A percentile compares a stretch with the other conserved stretches of the same genome.
Conservation (phyloP, 1,140 invertebrate species). For the Cyclargus thomasi region DNA sequence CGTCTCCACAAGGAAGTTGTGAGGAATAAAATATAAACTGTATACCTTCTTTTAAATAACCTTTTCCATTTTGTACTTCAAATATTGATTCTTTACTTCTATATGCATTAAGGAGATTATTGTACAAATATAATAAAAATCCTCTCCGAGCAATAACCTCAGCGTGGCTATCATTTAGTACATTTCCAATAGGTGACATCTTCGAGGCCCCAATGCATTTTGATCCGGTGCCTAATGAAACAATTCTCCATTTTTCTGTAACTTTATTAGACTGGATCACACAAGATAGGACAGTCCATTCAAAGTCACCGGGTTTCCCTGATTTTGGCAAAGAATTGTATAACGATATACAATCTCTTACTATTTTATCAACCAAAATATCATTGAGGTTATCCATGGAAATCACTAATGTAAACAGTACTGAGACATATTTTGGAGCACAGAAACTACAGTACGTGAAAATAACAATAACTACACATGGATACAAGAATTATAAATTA, state of each 20-base stretch:
- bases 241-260: conserved; percentile 75
- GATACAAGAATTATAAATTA: too few species aligned
- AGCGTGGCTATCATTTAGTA: conserved; percentile 93
- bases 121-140: conserved; percentile 86
- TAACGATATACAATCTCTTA: conserved; percentile 39
- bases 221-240: conserved; percentile 90
- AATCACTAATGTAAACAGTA: not conserved
- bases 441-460: not conserved
- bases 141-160: conserved; percentile 90
- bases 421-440: not conserved
- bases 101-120: conserved; percentile 74
- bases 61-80: conserved; percentile 45
- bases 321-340: conserved; percentile 81
- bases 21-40: conserved; percentile 91
- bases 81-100: conserved; percentile 62
- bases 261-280: conserved; percentile 77
- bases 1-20: conserved; percentile 95
- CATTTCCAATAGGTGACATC: conserved; percentile 80
- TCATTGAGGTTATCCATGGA: conserved; percentile 9
- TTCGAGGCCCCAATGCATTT: conserved; percentile 90
- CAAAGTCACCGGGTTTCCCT: conserved; percentile 85
- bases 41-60: conserved; percentile 76
- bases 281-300: conserved; percentile 90
- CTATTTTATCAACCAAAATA: conserved; percentile 40
- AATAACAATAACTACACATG: not conserved